Evolutionary conservation across 1,140 invertebrate species (phyloP).

Genomic region (Drosophila repletoides): DNA sequence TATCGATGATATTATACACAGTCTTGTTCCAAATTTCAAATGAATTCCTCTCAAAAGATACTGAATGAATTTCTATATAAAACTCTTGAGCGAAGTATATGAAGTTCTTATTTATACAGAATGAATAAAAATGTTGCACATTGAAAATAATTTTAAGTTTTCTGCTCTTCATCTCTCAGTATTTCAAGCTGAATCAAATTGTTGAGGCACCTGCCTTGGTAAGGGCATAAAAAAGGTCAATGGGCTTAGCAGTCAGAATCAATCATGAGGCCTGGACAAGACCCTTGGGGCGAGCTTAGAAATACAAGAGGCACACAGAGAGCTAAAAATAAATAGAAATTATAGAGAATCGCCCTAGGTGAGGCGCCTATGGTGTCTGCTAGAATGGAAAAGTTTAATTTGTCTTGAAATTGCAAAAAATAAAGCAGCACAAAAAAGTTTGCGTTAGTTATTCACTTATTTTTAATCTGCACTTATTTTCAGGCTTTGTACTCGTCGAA

Average conservation of each 20-base stretch:
- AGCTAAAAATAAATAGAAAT: conserved; percentile 67
- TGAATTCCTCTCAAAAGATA: no score
- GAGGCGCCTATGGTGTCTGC: background rate
- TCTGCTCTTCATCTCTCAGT: no score
- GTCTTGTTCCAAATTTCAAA: no score
- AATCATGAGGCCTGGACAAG: conserved; percentile 17
- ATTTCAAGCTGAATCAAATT: no score
- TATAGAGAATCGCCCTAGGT: conserved; percentile 24
- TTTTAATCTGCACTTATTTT: conserved; percentile 25
- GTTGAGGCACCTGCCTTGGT: background rate
- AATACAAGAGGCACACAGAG: background rate
- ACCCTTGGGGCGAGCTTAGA: conserved; percentile 44
- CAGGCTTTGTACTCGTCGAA: conserved; percentile 1
- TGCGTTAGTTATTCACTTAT: conserved; percentile 46
- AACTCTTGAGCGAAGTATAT: no score
- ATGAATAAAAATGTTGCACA: no score
- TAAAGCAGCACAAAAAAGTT: background rate
- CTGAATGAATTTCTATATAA: no score
- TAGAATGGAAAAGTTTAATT: conserved; percentile 43
- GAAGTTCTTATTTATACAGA: no score
- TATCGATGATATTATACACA: no score
- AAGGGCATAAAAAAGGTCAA: conserved; percentile 51
- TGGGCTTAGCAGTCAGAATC: conserved; percentile 47
- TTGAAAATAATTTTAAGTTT: no score
- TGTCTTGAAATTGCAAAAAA: conserved; percentile 23